Percentiles rank a stretch among this genome's conserved stretches.
phyloP scores from a whole-genome alignment of 92 coral and sea anemone species.

The Porites evermanni region DNA sequence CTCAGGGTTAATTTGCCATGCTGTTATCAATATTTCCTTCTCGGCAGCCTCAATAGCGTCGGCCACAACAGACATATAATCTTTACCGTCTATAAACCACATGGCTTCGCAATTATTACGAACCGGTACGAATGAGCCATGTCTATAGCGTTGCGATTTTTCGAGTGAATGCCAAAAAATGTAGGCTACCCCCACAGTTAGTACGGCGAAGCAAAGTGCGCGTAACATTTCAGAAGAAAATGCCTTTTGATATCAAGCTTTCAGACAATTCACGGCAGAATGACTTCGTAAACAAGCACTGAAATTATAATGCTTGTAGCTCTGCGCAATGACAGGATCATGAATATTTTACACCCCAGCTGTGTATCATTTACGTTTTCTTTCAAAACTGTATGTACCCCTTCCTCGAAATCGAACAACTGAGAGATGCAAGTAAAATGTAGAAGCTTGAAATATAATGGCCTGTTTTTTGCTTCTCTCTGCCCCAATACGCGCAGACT shows the following conservation, averaged over 20 bases:
- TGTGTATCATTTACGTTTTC: slow-evolving; percentile 20
- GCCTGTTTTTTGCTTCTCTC: slow-evolving; percentile 21
- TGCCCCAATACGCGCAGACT: neutral
- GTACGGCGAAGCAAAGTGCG: slow-evolving; percentile 22
- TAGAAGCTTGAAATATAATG: slow-evolving; percentile 11
- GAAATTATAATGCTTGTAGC: neutral
- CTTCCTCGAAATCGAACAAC: slow-evolving; percentile 26
- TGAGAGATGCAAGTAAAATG: slow-evolving; percentile 17
- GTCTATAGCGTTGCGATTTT: slow-evolving; percentile 39
- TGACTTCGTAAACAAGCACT: neutral
- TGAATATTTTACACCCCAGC: slow-evolving; percentile 7
- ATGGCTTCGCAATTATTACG: slow-evolving; percentile 38
- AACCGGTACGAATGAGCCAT: slow-evolving; percentile 59
- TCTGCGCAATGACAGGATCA: slow-evolving; percentile 10
- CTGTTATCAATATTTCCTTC: slow-evolving; percentile 45
- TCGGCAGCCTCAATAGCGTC: slow-evolving; percentile 54
- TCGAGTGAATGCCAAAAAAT: neutral
- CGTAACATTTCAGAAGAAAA: slow-evolving; percentile 25
- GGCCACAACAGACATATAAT: slow-evolving; percentile 64
- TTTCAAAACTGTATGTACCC: slow-evolving; percentile 8
- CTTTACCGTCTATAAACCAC: slow-evolving; percentile 64
- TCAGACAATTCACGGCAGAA: slow-evolving; percentile 16
- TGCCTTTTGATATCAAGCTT: slow-evolving; percentile 5
- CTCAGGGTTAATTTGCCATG: slow-evolving; percentile 55
- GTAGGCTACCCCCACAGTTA: slow-evolving; percentile 37